Evolutionary conservation across 2,888 invertebrate genomes (phyloP).

Genomic region (Dermolepida albohirtum): DNA sequence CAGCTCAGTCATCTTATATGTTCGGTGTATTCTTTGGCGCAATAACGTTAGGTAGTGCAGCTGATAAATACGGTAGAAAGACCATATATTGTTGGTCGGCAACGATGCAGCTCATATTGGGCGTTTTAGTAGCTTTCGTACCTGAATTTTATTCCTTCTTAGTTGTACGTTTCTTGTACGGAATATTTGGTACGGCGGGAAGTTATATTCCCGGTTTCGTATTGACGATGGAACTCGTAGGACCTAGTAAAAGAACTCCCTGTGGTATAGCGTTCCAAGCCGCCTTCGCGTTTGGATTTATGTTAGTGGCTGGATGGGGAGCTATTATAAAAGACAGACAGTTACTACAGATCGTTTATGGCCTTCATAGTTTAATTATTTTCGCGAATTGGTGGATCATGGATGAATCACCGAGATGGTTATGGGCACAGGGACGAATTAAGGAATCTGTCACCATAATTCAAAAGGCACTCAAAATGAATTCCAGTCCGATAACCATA

Average conservation of each 20-base stretch:
- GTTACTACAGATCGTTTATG: constrained; percentile 82
- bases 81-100: constrained; percentile 83
- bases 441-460: constrained; percentile 81
- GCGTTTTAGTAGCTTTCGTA: constrained; percentile 77
- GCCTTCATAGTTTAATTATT: constrained; percentile 78
- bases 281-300: constrained; percentile 83
- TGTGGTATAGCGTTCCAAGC: constrained; percentile 86
- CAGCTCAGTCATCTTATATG: constrained; percentile 85
- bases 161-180: constrained; percentile 76
- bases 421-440: constrained; percentile 84
- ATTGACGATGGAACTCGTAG: constrained; percentile 85
- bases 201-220: constrained; percentile 77
- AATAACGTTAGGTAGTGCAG: constrained; percentile 80
- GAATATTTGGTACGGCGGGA: constrained; percentile 87
- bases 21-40: constrained; percentile 86
- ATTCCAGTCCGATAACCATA: constrained; percentile 72
- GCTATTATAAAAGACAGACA: constrained; percentile 79
- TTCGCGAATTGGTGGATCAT: constrained; percentile 88
- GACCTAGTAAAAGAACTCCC: constrained; percentile 80
- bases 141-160: constrained; percentile 82
- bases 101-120: constrained; percentile 77
- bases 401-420: constrained; percentile 90
- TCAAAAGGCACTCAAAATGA: constrained; percentile 80
- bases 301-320: constrained; percentile 87
- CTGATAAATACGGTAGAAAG: constrained; percentile 82